Conservation (phyloP, 2,888 invertebrate species). For the Hemaris fuciformis region DNA sequence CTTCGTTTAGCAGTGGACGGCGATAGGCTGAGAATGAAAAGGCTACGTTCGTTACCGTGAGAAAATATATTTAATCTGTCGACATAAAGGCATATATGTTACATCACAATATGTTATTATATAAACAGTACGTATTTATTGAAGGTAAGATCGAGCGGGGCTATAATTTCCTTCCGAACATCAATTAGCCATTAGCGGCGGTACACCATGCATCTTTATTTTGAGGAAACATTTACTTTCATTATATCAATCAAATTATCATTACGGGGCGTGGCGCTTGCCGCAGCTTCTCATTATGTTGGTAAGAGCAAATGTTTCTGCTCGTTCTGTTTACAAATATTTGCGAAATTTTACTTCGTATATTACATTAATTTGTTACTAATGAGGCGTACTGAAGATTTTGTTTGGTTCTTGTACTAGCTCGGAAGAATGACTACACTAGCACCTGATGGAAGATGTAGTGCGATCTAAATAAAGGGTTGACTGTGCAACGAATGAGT, state of each 20-base stretch:
- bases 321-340: not conserved
- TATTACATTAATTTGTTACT: no score
- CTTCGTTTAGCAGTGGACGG: no score
- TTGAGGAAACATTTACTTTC: conserved; percentile 1
- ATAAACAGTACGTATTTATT: not conserved
- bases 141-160: not conserved
- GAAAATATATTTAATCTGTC: no score
- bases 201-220: not conserved
- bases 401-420: no score
- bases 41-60: no score
- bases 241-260: not conserved
- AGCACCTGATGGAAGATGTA: no score
- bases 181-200: not conserved
- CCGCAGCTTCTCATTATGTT: not conserved
- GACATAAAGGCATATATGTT: no score
- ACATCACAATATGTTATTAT: not conserved
- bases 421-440: no score
- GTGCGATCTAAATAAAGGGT: no score
- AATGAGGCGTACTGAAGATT: no score
- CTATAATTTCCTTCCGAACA: not conserved
- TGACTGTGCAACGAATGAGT: no score
- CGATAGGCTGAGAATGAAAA: no score
- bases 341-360: not conserved
- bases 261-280: not conserved
- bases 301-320: not conserved